Base-by-base conservation (phyloP, 2,797 vertebrate species). In the Syndactyla subalaris region DNA sequence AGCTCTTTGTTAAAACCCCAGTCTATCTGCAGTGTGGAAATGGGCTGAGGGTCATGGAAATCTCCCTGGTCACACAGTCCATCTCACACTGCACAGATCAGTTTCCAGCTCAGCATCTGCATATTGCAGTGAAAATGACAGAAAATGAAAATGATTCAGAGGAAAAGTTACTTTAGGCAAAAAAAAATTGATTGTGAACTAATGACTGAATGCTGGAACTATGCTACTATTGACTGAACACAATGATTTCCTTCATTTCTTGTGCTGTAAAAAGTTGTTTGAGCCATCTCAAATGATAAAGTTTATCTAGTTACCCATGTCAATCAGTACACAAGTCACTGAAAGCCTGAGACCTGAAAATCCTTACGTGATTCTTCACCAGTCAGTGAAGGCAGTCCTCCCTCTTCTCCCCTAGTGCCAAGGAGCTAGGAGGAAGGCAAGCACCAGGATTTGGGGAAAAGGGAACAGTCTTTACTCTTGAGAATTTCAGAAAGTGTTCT, bases 1-100 rank as follows among this genome's bases (percentile, higher is more conserved):
- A 77, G 11, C 52, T 70, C 51, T 43, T 51, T 51, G 29, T 49
- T 80, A 61, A 55, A 66, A 81, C 20, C 6, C 16, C 14, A 4
- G n/a, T 68, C 34, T 48, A 55, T 23, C 22, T 30, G 20, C 46
- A 20, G 4, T 9, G 32, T 49, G 29, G 34, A 76, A 49, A 45
- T 0, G 0, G 34, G 57, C 20, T 32, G 30, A 43, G 20, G 48
- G 5, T 45, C 45, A 45, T 45, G 45, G 20, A 45, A 21, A 23
- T 10, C 7, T 26, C 43, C 48, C 49, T 46, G 51, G 7, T 39
- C 15, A 23, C 2, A 10, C 0, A 63, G n/a, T 26, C 45, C 17
- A 32, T 7, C 51, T 48, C 0, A 0, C 30, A 11, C 21, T n/a
- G 29, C 2, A 3, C 13, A 39, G 41, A 34, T n/a, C 2, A 24